phyloP scores from a whole-genome alignment of 2,797 vertebrate species.

The Aplochiton taeniatus region DNA sequence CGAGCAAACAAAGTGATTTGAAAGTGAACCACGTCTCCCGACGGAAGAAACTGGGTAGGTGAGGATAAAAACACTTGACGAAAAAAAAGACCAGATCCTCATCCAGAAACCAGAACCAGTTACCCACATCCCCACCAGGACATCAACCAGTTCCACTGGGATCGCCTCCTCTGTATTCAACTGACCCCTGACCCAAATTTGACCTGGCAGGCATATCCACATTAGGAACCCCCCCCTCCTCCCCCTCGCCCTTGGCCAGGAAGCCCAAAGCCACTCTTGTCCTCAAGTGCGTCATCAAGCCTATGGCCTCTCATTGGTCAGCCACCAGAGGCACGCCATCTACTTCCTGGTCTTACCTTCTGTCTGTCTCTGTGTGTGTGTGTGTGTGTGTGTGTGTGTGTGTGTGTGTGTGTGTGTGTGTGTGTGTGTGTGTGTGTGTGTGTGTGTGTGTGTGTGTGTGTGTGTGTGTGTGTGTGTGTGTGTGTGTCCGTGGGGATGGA shows the following conservation, averaged over 20 bases:
- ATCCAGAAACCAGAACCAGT: constrained; percentile 51
- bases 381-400: constrained; percentile 62
- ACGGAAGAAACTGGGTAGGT: constrained; percentile 48
- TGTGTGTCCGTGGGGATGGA: constrained; percentile 58
- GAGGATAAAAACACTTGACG: constrained; percentile 40
- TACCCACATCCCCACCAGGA: constrained; percentile 15
- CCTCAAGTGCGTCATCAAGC: constrained; percentile 49
- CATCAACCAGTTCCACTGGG: constrained; percentile 12
- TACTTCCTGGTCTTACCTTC: constrained; percentile 45
- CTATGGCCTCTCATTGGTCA: constrained; percentile 41
- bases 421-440: constrained; percentile 57
- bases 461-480: constrained; percentile 36
- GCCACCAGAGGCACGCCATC: constrained; percentile 56
- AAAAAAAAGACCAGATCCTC: constrained; percentile 50
- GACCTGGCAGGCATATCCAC: constrained; percentile 42
- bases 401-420: constrained; percentile 61
- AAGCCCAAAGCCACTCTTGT: constrained; percentile 55
- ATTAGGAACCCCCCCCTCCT: constrained; percentile 24
- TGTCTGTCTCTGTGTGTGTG: constrained; percentile 21
- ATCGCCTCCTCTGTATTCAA: constrained; percentile 27
- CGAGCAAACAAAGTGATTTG: constrained; percentile 67
- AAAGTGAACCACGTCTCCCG: constrained; percentile 36
- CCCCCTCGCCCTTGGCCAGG: constrained; percentile 33
- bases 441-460: constrained; percentile 12
- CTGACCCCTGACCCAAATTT: constrained; percentile 35